Evolutionary conservation across 2,797 vertebrate species (phyloP), one percentile per base, ranked within the genome.

Genomic region (Pangasius sanitwongsei): DNA sequence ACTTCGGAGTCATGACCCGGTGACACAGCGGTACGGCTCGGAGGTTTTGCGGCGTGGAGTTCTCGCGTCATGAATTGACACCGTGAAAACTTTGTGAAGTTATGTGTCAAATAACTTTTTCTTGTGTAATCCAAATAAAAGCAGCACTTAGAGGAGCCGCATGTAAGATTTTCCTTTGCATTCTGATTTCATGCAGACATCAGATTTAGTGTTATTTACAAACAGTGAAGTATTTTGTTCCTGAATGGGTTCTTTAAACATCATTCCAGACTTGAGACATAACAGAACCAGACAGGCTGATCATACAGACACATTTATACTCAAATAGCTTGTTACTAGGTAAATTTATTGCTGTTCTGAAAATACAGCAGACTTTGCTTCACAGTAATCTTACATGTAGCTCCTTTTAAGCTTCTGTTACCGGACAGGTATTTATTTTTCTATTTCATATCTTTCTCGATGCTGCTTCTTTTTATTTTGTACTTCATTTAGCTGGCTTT

Each of bases 41-140:
- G 97, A 99, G 93, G 96, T 99, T 90, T 97, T 99, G 89, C 97
- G 97, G 55, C 96, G 97, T 0, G 98, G 98, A 88, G 98, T 99
- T 91, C 92, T 99, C 91, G 98, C 98, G 6, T 99, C 98, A 87
- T 99, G 97, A 99, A 85, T 74, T n/a, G 44, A 31, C 74, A 85
- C 69, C 67, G 37, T 44, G 69, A 83, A 89, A 84, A 89, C 89
- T 85, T 86, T 87, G 80, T 80, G 81, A 89, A 70, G 81, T 86
- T 72, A 78, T 74, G 89, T 89, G 83, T 86, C 72, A 75, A 86
- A 89, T 72, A 41, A 59, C 50, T 41, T 72, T 65, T 87, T 61
- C 44, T 59, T 83, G 80, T 70, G 87, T 87, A 82, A 87, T 87
- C 84, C 89, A 75, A 90, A 67, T 69, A 77, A 89, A 87, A 86